Base-by-base conservation (phyloP, 1,140 invertebrate genomes). In the Heliconius hermathena region DNA sequence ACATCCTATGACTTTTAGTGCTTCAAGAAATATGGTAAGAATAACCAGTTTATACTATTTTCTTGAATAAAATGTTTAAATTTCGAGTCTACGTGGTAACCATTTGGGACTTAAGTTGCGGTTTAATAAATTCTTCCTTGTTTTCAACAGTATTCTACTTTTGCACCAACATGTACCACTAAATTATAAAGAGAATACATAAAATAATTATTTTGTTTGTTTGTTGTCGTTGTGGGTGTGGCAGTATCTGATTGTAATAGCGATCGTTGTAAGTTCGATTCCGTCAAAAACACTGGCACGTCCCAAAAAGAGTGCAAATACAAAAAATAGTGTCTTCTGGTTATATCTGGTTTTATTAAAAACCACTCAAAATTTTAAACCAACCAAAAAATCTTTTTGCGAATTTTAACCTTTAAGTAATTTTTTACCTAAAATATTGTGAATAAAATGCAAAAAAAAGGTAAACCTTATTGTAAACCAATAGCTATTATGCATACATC, bases 31-130 rank as follows among this genome's bases (percentile, higher is more conserved):
- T 66, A 66, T 66, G 60, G 2, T 66, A 66, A 66, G 26, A 66
- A 66, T 66, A 66, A 26, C 22, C 26, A 66, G 60, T 66, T 66
- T 66, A 29, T 66, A 29, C 60, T 26, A 66, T 66, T 66, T 66
- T 66, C 60, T 66, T 66, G 60, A 66, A 66, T 29, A 66, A 29
- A 66, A 66, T 29, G 60, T 29, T 66, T 66, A 66, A 66, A 66
- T 66, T 66, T 66, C 60, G n/a, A 66, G 26, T 29, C n/a, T 66
- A 29, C 22, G 60, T 66, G 60, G 22, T 26, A 66, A 29, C 60
- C 60, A n/a, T 66, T 26, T 66, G 60, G 54, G 60, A 66, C 60
- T 66, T 66, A 13, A 66, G 26, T 29, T 66, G 60, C 26, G 60
- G 60, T 4, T 66, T 16, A 66, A 29, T 66, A 66, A 26, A 66